phyloP scores from a whole-genome alignment of 2,888 invertebrate species.

The Meiosimyza platycephala region DNA sequence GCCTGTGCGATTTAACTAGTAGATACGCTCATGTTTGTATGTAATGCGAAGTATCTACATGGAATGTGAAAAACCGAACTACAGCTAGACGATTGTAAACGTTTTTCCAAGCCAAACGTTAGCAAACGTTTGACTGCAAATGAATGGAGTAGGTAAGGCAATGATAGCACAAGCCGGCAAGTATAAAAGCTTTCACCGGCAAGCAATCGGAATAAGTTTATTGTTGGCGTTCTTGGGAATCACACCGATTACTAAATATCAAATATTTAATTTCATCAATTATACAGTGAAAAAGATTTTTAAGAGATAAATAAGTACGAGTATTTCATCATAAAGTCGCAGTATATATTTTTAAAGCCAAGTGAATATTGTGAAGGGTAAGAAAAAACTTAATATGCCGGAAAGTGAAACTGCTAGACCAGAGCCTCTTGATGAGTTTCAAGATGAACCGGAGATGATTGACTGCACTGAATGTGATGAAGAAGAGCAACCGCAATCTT shows the following conservation, averaged over 20 bases:
- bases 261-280: background rate
- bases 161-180: slow-evolving; percentile 43
- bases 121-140: slow-evolving; percentile 3
- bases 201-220: slow-evolving; percentile 47
- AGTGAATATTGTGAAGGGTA: slow-evolving; percentile 1
- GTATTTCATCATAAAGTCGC: background rate
- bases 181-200: slow-evolving; percentile 56
- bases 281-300: background rate
- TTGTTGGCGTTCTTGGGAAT: slow-evolving; percentile 31
- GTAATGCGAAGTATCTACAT: no score
- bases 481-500: slow-evolving; percentile 39
- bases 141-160: slow-evolving; percentile 4
- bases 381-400: slow-evolving; percentile 44
- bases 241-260: background rate
- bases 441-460: slow-evolving; percentile 41
- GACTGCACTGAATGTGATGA: slow-evolving; percentile 37
- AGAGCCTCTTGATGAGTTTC: slow-evolving; percentile 22
- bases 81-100: slow-evolving; percentile 17
- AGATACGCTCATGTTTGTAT: no score
- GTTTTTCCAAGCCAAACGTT: slow-evolving; percentile 7
- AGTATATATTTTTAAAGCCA: slow-evolving; percentile 22
- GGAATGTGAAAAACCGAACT: background rate
- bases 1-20: no score
- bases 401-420: slow-evolving; percentile 37
- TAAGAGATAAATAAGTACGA: background rate